A percentile compares a stretch with the other conserved stretches of the same genome.
Evolutionary conservation across 2,113 vertebrate species (phyloP).

Genomic region (Halichoeres trimaculatus): DNA sequence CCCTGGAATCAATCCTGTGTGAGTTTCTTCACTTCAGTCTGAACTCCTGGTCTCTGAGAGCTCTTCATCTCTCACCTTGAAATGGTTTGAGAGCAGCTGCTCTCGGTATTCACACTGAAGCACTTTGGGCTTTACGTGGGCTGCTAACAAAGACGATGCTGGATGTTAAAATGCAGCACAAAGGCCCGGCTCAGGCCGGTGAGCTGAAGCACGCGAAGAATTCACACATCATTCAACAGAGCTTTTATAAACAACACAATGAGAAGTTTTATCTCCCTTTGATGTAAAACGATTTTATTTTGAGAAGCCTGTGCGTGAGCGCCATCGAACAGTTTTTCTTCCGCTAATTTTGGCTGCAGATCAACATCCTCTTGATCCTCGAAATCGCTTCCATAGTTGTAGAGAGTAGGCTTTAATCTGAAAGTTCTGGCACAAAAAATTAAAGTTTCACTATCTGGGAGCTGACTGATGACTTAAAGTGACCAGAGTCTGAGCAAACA

Average conservation of each 20-base stretch:
- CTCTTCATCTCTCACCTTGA: slow-evolving; percentile 15
- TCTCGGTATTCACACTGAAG: background rate
- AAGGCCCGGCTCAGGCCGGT: background rate
- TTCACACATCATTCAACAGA: background rate
- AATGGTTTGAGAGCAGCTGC: slow-evolving; percentile 7
- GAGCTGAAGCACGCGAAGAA: background rate
- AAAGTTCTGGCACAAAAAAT: too few species aligned
- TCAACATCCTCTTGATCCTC: too few species aligned
- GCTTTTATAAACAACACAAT: background rate
- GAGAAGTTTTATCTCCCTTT: background rate
- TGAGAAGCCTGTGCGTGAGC: too few species aligned
- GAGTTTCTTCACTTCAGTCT: too few species aligned
- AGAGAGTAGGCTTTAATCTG: too few species aligned
- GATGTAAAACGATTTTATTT: background rate
- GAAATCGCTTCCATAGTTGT: too few species aligned
- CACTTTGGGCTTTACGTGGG: background rate
- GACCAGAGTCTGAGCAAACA: too few species aligned
- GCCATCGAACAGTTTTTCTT: too few species aligned
- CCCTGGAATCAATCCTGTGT: too few species aligned
- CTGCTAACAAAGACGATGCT: background rate
- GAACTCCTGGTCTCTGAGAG: background rate
- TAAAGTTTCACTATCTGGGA: too few species aligned
- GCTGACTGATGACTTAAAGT: too few species aligned
- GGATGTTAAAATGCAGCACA: background rate
- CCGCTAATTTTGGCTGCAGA: too few species aligned